Base-by-base conservation (phyloP, 2,113 vertebrate species). In the Ploceus nigricollis region DNA sequence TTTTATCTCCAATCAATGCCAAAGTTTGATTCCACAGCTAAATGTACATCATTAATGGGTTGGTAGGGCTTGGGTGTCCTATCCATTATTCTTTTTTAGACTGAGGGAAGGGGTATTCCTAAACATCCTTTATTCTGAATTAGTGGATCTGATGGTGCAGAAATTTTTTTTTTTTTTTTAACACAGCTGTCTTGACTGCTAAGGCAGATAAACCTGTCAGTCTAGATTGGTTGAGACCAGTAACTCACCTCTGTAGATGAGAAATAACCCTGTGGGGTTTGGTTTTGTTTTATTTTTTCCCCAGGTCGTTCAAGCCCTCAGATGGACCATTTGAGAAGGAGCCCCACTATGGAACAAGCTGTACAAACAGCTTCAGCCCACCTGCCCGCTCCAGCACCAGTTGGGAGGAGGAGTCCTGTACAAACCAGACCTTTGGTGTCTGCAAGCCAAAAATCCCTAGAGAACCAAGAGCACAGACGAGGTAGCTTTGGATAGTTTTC, bases 401-500 rank as follows among this genome's bases (percentile, higher is more conserved):
- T 98, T 71, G 98, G 98, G 68, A 99, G 98, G 93, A 99, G 98
- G 97, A 98, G 97, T 96, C 97, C 98, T 60, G 92, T 97, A n/a
- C 96, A 96, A 66, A 82, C 98, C 93, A 98, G 98, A 91, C 96
- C 98, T 92, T 96, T 98, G 87, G 96, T 98, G 79, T 96, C 98
- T 66, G 75, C 98, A 85, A 98, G 91, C 96, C 99, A 99, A 93
- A 99, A 99, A 96, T 97, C 98, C 3, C 93, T 98, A 48, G 99
- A 99, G 89, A 98, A 94, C 92, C 98, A 98, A 64, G 99, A 99
- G 94, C 99, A 98, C 97, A 98, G 98, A 88, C 98, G 98, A 97
- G 98, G 99, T 99, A 97, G 69, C 65, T 93, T 83, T 53, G 93
- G 66, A 37, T 35, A 35, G 28, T 77, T 94, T 63, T 97, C 83